These are phyloP conservation scores for Perca flavescens DNA, from an alignment of 2,113 vertebrate species.

Conservation along the genomic window DNA sequence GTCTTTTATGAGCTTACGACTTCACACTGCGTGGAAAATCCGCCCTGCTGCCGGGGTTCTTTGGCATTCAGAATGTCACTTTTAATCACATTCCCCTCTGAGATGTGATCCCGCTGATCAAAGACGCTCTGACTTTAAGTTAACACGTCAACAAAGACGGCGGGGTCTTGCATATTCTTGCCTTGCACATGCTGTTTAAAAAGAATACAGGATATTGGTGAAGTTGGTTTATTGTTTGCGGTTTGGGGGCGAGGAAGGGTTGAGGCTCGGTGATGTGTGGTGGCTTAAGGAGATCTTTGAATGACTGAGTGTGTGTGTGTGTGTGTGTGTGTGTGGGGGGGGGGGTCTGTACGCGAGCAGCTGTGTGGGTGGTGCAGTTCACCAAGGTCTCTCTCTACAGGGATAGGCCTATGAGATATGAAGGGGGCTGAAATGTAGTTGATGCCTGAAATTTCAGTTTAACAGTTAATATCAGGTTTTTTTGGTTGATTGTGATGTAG, in stretches of 20 bases:
- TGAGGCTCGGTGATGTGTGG: slow-evolving; percentile 3
- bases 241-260: neutral
- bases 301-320: neutral
- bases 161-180: slow-evolving; percentile 24
- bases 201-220: slow-evolving; percentile 13
- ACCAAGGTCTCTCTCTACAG: slow-evolving; percentile 27
- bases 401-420: neutral
- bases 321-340: neutral
- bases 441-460: neutral
- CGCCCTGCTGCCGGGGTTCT: slow-evolving; percentile 67
- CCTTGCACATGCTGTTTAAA: neutral
- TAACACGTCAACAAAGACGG: slow-evolving; percentile 71
- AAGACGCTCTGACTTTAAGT: slow-evolving; percentile 75
- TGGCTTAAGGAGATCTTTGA: slow-evolving; percentile 27
- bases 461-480: neutral
- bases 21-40: slow-evolving; percentile 83
- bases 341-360: neutral
- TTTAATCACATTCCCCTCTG: slow-evolving; percentile 78
- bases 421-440: neutral
- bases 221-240: slow-evolving; percentile 36
- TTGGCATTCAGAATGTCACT: slow-evolving; percentile 81
- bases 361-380: slow-evolving; percentile 23
- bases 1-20: slow-evolving; percentile 82
- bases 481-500: neutral
- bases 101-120: slow-evolving; percentile 80